These are phyloP conservation scores for Myotis brandtii DNA, from an alignment of 2,113 vertebrate species.

Conservation along the genomic window DNA sequence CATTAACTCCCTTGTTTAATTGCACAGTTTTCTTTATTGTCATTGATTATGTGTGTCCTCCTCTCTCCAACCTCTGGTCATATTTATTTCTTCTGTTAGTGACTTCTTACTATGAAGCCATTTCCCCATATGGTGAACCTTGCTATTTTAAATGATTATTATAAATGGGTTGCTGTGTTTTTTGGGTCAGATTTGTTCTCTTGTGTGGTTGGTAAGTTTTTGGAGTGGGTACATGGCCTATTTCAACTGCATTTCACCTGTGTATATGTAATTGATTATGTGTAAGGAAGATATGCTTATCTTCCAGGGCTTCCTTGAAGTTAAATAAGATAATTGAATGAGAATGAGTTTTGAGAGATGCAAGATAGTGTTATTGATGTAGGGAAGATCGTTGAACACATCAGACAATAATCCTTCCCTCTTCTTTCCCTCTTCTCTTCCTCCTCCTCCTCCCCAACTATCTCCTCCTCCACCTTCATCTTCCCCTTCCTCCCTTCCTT, in stretches of 20 bases:
- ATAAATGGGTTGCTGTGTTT: neutral
- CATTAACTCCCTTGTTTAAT: neutral
- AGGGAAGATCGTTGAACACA: neutral
- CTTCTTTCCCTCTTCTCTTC: too few species aligned
- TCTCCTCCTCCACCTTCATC: too few species aligned
- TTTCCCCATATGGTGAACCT: neutral
- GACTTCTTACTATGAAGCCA: neutral
- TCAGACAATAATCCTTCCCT: neutral
- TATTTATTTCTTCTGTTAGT: neutral
- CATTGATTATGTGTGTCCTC: neutral
- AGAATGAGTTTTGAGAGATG: slow-evolving; percentile 36
- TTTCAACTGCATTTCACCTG: neutral
- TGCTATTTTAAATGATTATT: neutral
- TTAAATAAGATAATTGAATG: neutral
- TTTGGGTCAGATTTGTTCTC: slow-evolving; percentile 22
- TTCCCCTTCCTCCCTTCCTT: neutral
- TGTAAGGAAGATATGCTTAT: neutral
- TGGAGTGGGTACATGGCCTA: neutral
- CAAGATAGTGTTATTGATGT: neutral
- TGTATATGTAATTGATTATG: neutral
- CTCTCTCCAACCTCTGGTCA: too few species aligned
- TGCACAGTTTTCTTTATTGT: neutral
- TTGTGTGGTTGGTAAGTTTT: neutral
- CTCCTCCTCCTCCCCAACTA: too few species aligned
- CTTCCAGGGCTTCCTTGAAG: neutral